Percentiles rank a stretch among this genome's conserved stretches.
phyloP scores from a whole-genome alignment of 2,888 invertebrate species.

The Penaeus monodon region DNA sequence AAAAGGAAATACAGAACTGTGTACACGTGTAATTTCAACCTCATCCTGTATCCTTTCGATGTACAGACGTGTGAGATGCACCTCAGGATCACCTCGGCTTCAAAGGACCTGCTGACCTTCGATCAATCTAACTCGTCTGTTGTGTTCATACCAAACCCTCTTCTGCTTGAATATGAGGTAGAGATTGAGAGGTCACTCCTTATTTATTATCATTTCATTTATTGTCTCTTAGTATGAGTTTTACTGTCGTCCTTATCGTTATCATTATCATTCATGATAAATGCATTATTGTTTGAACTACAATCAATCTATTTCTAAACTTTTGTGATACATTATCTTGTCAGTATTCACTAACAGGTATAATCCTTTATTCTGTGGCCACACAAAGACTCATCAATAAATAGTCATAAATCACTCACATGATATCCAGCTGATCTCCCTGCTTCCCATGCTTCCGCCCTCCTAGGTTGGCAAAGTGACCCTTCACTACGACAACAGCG shows the following conservation, averaged over 20 bases:
- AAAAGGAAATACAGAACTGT: constrained; percentile 56
- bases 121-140: constrained; percentile 16
- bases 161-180: constrained; percentile 54
- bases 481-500: constrained; percentile 20
- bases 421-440: no score
- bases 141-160: constrained; percentile 13
- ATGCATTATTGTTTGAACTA: no score
- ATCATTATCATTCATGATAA: no score
- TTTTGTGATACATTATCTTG: no score
- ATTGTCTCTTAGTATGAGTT: no score
- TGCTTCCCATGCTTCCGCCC: neutral
- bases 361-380: no score
- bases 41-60: constrained; percentile 62
- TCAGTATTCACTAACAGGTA: no score
- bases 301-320: no score
- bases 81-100: constrained; percentile 50
- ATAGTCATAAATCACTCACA: neutral
- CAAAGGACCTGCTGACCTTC: constrained; percentile 43
- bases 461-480: constrained; percentile 2
- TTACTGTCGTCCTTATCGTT: no score
- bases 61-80: constrained; percentile 52
- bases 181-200: no score
- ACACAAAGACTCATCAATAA: no score
- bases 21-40: constrained; percentile 54
- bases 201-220: no score